These are phyloP conservation scores for Eurystomus gularis DNA, from an alignment of 2,113 vertebrate genomes.

Conservation along the genomic window DNA sequence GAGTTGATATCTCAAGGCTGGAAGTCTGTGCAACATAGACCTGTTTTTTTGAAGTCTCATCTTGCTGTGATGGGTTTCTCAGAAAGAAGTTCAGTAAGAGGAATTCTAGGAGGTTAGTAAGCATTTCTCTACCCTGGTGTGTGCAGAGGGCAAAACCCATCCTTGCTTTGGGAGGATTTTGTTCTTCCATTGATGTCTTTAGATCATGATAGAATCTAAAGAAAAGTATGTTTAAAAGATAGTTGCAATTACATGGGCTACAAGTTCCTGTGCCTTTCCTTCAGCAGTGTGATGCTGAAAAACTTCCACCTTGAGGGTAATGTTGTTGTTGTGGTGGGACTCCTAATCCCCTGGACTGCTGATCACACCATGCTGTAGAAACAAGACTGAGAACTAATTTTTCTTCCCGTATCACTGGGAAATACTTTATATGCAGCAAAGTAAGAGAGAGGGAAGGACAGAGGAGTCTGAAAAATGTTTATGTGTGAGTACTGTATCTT, in stretches of 20 bases:
- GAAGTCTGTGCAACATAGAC: background rate
- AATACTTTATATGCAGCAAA: background rate
- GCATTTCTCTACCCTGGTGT: background rate
- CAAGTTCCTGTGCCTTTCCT: background rate
- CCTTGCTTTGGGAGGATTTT: background rate
- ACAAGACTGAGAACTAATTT: background rate
- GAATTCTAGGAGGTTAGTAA: background rate
- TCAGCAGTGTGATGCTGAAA: background rate
- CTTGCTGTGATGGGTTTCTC: background rate
- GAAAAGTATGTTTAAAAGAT: background rate
- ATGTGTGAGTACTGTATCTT: background rate
- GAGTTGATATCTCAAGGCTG: background rate
- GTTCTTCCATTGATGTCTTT: background rate
- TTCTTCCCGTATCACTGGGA: accelerated
- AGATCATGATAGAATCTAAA: background rate
- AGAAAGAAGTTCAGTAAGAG: background rate
- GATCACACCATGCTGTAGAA: background rate
- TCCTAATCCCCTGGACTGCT: background rate
- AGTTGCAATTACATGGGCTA: background rate
- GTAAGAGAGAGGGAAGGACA: background rate
- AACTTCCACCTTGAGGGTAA: background rate
- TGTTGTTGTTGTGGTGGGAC: background rate
- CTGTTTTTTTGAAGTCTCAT: background rate
- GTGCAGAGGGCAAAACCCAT: background rate
- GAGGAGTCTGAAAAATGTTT: background rate